phyloP scores from a whole-genome alignment of 2,888 invertebrate species.

The Carabus problematicus region DNA sequence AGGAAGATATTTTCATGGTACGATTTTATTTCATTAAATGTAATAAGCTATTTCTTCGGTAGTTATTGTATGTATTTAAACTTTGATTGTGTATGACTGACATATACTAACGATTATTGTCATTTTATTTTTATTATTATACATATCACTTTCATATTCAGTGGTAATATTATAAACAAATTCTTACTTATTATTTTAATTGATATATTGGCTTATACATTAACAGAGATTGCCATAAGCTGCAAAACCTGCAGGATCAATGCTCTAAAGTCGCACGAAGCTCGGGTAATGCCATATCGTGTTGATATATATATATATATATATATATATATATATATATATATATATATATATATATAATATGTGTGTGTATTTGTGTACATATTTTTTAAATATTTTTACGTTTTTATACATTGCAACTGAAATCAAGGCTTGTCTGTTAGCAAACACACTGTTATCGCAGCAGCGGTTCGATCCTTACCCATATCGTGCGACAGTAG shows the following conservation, averaged over 20 bases:
- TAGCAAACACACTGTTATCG: too few relatives aligned
- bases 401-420: slow-evolving; percentile 29
- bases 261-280: too few relatives aligned
- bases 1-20: slow-evolving; percentile 30
- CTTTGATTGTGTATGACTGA: slow-evolving; percentile 42
- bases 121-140: slow-evolving; percentile 11
- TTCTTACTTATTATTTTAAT: slow-evolving; percentile 30
- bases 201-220: slow-evolving; percentile 37
- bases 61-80: slow-evolving; percentile 27
- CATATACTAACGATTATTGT: slow-evolving; percentile 28
- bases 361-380: too few relatives aligned
- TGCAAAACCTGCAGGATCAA: slow-evolving; percentile 35
- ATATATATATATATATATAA: too few relatives aligned
- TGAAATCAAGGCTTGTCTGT: too few relatives aligned
- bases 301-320: too few relatives aligned
- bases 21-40: not conserved
- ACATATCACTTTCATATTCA: slow-evolving; percentile 24
- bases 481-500: too few relatives aligned
- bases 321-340: too few relatives aligned
- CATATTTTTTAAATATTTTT: slow-evolving; percentile 21
- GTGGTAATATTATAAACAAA: slow-evolving; percentile 33
- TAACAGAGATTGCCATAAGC: slow-evolving; percentile 38
- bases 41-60: too few relatives aligned
- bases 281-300: slow-evolving; percentile 10
- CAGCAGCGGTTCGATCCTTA: too few relatives aligned